Evolutionary conservation across 2,797 vertebrate species (phyloP).

Genomic region (Sebastiscus albofasciatus): DNA sequence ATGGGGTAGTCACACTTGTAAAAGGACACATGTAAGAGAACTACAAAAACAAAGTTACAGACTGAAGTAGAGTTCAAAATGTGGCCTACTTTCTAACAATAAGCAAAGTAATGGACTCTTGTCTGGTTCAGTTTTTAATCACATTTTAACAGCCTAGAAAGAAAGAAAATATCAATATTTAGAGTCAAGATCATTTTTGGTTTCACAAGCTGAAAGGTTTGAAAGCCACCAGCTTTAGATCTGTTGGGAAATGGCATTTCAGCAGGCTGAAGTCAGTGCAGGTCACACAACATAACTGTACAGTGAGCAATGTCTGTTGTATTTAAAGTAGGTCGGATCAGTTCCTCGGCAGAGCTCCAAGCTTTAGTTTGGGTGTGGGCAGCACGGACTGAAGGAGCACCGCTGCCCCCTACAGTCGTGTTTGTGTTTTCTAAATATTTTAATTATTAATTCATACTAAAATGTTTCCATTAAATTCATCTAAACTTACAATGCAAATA

Average conservation of each 20-base stretch:
- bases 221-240: not conserved
- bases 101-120: not conserved
- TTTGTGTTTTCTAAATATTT: not conserved
- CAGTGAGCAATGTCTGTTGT: constrained; percentile 33
- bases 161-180: not conserved
- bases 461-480: not conserved
- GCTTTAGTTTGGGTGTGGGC: constrained; percentile 55
- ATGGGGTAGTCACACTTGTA: not conserved
- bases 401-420: constrained; percentile 68
- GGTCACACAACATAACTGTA: constrained; percentile 29
- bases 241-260: not conserved
- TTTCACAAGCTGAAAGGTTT: not conserved
- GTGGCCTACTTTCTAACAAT: not conserved
- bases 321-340: constrained; percentile 35
- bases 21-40: not conserved
- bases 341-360: not conserved
- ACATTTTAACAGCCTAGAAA: not conserved
- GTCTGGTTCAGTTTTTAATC: not conserved
- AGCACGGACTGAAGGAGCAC: constrained; percentile 8
- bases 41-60: not conserved
- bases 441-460: not conserved
- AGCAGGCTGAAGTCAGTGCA: not conserved
- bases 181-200: not conserved
- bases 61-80: not conserved
- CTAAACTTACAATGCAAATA: not conserved